phyloP scores from a whole-genome alignment of 2,797 vertebrate genomes.

The Scleropages formosus region DNA sequence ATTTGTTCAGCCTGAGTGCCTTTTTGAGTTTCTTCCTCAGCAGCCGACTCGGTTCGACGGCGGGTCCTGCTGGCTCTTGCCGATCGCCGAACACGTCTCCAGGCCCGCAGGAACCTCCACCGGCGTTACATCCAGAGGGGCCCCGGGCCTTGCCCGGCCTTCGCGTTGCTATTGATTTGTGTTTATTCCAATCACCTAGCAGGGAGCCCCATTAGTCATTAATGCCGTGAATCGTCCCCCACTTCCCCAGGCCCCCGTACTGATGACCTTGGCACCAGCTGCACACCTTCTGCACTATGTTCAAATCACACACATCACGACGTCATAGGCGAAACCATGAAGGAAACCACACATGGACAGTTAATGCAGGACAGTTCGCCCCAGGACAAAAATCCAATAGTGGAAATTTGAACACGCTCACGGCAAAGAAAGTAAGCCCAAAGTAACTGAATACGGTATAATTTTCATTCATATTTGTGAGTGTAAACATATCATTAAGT shows the following conservation, averaged over 20 bases:
- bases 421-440: background rate
- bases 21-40: conserved; percentile 7
- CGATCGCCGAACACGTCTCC: too few relatives aligned
- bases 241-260: background rate
- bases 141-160: background rate
- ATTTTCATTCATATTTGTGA: conserved; percentile 8
- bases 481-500: conserved; percentile 7
- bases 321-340: conserved; percentile 21
- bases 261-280: conserved; percentile 23
- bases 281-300: conserved; percentile 24
- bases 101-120: background rate
- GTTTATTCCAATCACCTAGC: conserved; percentile 16
- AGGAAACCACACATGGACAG: conserved; percentile 23
- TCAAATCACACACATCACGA: conserved; percentile 26
- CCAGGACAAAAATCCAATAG: conserved; percentile 10
- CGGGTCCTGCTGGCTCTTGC: background rate
- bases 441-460: conserved; percentile 10
- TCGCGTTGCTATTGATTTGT: background rate
- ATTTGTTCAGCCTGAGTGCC: conserved; percentile 22
- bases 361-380: conserved; percentile 19
- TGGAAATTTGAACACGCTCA: conserved; percentile 4
- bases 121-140: background rate
- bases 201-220: conserved; percentile 12
- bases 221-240: background rate
- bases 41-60: background rate